phyloP scores from a whole-genome alignment of 2,113 vertebrate genomes.

The Ameiurus melas region DNA sequence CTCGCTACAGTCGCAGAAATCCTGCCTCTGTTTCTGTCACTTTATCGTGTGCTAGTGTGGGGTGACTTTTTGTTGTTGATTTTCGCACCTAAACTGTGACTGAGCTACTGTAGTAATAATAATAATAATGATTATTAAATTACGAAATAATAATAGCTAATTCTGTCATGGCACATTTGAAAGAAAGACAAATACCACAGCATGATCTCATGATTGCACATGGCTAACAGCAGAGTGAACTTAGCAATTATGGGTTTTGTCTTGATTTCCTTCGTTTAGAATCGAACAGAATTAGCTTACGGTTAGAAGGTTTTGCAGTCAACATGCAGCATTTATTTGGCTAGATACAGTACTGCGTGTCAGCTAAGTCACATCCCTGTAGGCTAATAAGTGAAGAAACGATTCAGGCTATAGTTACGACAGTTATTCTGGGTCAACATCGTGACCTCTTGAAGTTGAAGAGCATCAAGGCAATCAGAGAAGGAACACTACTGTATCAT shows the following conservation, averaged over 20 bases:
- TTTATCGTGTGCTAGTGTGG: background rate
- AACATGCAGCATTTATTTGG: background rate
- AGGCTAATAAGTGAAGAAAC: conserved; percentile 4
- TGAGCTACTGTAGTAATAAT: background rate
- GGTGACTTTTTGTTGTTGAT: background rate
- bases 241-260: background rate
- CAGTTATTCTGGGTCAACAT: conserved; percentile 37
- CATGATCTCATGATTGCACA: background rate
- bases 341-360: background rate
- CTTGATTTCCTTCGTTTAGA: background rate
- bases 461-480: conserved; percentile 47
- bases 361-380: background rate
- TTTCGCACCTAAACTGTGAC: background rate
- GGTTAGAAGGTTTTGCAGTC: background rate
- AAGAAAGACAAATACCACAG: background rate
- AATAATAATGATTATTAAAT: background rate
- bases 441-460: conserved; percentile 32
- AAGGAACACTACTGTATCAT: conserved; percentile 17
- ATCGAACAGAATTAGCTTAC: background rate
- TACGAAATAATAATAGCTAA: background rate
- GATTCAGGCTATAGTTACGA: background rate
- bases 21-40: background rate
- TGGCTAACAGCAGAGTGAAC: background rate
- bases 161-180: background rate
- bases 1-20: background rate